Base-by-base conservation (phyloP, 2,888 invertebrate genomes). In the Amblyteles armatorius region DNA sequence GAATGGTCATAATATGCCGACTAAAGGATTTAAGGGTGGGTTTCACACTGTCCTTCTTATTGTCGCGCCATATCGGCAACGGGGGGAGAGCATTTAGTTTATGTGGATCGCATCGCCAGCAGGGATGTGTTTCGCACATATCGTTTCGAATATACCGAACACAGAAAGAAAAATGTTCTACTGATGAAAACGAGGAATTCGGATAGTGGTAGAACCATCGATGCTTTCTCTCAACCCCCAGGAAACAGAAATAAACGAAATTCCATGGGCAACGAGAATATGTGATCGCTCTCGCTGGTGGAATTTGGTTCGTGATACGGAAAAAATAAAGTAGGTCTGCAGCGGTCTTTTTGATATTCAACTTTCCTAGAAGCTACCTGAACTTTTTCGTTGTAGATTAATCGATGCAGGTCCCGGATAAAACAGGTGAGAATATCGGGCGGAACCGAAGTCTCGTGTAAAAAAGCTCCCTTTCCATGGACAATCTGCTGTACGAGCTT, bases 1-100 rank as follows among this genome's bases (percentile, higher is more conserved):
- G 73, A 78, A 81, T 22, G 19, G 60, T 33, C 48, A 13, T 73
- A 81, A 79, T 78, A 78, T 44, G 60, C 52, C 63, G 80, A 68
- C 69, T 7, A 48, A 55, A 78, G 78, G 19, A 40, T 69, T 78
- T 33, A 40, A 50, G 16, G 52, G 11, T 48, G 29, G 33, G 63
- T 65, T 69, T 73, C 6, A 16, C 19, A 67, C 19, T 16, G 19
- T 48, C 22, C 48, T 48, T 72, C 80, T 55, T 48, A 22, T 50
- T 11, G 7, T 50, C 26, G 29, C 13, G 13, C 52, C 60, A 7
- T 22, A 65, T 57, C 33, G 22, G 13, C n/a, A 57, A 13, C 22
- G 65, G 22, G 22, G 19, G 48, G 48, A 19, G 7, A 65, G 65
- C 16, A 72, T 72, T 60, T 22, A 0, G 36, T 72, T 50, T 65